Evolutionary conservation across 2,113 vertebrate genomes (phyloP).

Genomic region (Sialia sialis): DNA sequence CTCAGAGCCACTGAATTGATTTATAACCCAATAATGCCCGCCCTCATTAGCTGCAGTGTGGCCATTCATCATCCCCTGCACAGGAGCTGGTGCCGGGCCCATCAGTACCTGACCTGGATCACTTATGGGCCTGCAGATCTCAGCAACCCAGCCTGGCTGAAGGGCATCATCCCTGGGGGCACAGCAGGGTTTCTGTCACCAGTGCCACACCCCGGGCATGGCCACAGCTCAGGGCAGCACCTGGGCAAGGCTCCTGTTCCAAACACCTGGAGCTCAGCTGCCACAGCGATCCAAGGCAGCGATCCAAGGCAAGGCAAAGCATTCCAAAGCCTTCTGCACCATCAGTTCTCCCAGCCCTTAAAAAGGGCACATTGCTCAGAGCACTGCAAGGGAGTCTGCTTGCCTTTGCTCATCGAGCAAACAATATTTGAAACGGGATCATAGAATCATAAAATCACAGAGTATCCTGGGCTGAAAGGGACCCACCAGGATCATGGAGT

Average conservation of each 20-base stretch:
- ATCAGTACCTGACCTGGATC: constrained; percentile 32
- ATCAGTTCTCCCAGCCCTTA: neutral
- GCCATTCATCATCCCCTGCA: constrained; percentile 34
- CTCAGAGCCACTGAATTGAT: constrained; percentile 44
- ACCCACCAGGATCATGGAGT: neutral
- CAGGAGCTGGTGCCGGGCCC: neutral
- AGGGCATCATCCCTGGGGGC: neutral
- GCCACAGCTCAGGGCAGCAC: neutral
- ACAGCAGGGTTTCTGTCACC: neutral
- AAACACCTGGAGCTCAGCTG: fast-evolving
- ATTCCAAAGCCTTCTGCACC: neutral
- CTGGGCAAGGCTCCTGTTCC: neutral
- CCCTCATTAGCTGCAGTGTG: neutral
- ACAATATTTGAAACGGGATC: neutral
- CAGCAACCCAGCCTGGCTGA: neutral
- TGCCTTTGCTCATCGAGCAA: neutral
- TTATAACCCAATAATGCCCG: constrained; percentile 40
- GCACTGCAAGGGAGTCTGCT: neutral
- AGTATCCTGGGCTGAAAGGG: neutral
- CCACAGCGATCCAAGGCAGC: neutral
- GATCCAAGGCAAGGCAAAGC: neutral
- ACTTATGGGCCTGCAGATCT: neutral
- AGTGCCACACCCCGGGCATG: neutral
- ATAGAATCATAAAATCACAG: neutral
- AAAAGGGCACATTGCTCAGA: neutral